Conservation (phyloP, 1,140 invertebrate species). For the Tyrophagus putrescentiae region DNA sequence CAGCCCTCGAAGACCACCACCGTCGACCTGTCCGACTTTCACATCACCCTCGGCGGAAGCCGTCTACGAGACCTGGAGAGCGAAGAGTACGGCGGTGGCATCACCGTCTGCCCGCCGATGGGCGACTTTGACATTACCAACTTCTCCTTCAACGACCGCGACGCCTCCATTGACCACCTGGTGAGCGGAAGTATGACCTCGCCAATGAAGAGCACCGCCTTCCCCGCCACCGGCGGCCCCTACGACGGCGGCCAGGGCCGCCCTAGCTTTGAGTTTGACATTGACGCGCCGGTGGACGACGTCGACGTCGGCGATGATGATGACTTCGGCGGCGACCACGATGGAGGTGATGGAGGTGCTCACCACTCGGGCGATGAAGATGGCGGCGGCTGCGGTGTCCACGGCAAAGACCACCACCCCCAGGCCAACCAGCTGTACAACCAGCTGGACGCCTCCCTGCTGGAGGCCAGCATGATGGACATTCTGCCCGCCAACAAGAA, state of each 20-base stretch:
- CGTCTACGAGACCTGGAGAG: neutral
- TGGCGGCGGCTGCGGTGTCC: neutral
- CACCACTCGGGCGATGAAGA: slow-evolving; percentile 24
- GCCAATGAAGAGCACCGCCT: neutral
- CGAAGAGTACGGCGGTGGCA: neutral
- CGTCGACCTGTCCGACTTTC: neutral
- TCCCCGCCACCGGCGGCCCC: too few relatives aligned
- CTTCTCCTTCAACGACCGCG: too few relatives aligned
- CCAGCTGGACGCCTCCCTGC: neutral
- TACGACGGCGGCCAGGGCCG: too few relatives aligned
- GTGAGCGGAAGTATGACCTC: neutral
- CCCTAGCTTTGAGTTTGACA: slow-evolving; percentile 18
- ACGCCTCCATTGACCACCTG: neutral
- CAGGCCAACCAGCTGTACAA: slow-evolving; percentile 25
- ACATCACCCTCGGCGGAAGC: neutral
- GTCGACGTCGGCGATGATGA: neutral
- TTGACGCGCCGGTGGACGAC: slow-evolving; percentile 11
- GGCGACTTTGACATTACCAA: slow-evolving; percentile 3
- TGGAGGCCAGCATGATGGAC: neutral
- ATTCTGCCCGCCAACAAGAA: neutral
- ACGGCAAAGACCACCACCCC: too few relatives aligned
- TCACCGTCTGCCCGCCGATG: neutral
- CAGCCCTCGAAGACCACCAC: too few relatives aligned
- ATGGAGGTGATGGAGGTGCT: slow-evolving; percentile 25
- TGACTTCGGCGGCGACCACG: slow-evolving; percentile 30